Conservation (phyloP, 37 sponge, comb jelly and placozoan species). For the Agelas oroides region DNA sequence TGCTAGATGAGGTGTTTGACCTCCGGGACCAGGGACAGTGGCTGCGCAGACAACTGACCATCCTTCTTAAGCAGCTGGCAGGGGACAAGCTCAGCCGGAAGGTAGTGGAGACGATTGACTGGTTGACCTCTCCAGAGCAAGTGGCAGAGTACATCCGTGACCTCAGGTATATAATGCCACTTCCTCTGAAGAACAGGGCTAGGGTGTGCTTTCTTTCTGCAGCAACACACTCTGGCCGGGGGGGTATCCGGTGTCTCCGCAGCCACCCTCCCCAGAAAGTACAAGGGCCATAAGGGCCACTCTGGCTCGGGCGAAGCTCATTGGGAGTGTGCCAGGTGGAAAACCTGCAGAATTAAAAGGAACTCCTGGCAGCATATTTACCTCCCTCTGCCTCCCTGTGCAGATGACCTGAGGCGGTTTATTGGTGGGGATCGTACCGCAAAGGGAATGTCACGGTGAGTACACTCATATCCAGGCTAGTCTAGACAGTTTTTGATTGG, state of each 20-base stretch:
- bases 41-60: slow-evolving; percentile 64
- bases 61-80: slow-evolving; percentile 61
- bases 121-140: slow-evolving; percentile 61
- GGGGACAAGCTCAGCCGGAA: slow-evolving; percentile 64
- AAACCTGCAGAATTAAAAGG: no score
- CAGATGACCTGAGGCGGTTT: slow-evolving; percentile 65
- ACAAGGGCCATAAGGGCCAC: slow-evolving; percentile 16
- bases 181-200: neutral
- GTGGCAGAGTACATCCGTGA: slow-evolving; percentile 44
- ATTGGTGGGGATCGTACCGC: slow-evolving; percentile 44
- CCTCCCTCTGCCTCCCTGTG: no score
- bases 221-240: slow-evolving; percentile 70
- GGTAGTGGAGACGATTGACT: slow-evolving; percentile 48
- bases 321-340: slow-evolving; percentile 81
- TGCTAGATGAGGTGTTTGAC: slow-evolving; percentile 80
- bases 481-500: neutral
- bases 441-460: slow-evolving; percentile 59
- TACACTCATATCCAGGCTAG: neutral
- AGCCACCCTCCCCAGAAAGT: neutral
- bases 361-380: no score
- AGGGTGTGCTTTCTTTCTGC: neutral
- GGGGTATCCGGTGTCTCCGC: slow-evolving; percentile 26
- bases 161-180: slow-evolving; percentile 5
- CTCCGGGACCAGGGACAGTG: slow-evolving; percentile 48
- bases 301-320: slow-evolving; percentile 62